These are phyloP conservation scores for Petrosia ficiformis DNA, from an alignment of 37 sponge, comb jelly and placozoan genomes.

Conservation along the genomic window DNA sequence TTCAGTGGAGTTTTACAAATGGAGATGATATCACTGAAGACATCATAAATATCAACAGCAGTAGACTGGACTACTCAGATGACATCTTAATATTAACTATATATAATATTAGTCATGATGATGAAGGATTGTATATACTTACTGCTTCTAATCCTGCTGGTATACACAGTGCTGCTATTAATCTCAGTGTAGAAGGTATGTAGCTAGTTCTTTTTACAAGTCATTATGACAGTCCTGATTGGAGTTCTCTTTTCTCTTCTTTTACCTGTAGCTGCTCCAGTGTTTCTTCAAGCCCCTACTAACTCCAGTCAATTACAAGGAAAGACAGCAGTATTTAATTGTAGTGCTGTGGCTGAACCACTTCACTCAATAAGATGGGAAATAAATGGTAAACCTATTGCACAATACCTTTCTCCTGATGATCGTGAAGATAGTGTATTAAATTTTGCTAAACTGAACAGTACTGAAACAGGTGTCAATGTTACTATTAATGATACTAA, in stretches of 20 bases:
- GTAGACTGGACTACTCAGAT: background rate
- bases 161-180: background rate
- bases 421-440: background rate
- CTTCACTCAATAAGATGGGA: background rate
- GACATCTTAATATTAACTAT: background rate
- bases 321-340: background rate
- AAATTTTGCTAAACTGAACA: background rate
- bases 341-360: background rate
- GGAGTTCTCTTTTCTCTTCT: background rate
- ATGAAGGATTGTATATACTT: slow-evolving; percentile 4
- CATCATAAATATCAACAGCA: background rate
- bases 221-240: background rate
- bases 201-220: background rate
- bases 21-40: background rate
- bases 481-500: background rate
- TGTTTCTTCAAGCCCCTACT: background rate
- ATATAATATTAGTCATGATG: background rate
- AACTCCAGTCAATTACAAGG: background rate
- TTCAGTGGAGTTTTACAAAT: slow-evolving; percentile 3
- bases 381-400: background rate
- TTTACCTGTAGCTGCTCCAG: background rate
- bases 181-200: background rate
- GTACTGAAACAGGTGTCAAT: background rate
- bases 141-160: slow-evolving; percentile 3
- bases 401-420: background rate